A percentile compares a stretch with the other conserved stretches of the same genome.
Conservation (phyloP, 2,888 invertebrate genomes). For the Teinopalpus imperialis region DNA sequence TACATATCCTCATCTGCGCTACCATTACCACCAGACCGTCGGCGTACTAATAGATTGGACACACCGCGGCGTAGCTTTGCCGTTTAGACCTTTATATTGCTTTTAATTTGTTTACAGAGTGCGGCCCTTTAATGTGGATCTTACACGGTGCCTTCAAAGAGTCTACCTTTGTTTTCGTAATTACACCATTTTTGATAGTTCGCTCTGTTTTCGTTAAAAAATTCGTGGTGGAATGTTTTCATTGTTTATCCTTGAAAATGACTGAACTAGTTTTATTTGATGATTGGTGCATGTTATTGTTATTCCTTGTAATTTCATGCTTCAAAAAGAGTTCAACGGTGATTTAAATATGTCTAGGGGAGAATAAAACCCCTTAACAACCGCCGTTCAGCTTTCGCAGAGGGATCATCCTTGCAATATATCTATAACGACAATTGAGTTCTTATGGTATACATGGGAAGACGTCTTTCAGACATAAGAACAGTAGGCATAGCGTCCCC, state of each 20-base stretch:
- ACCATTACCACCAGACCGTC: conserved; percentile 34
- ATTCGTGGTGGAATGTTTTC: conserved; percentile 3
- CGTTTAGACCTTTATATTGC: conserved; percentile 62
- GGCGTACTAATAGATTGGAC: conserved; percentile 48
- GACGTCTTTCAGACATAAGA: conserved; percentile 30
- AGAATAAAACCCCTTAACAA: too few relatives aligned
- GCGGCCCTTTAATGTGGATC: conserved; percentile 71
- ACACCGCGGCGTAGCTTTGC: conserved; percentile 60
- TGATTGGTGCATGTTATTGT: too few relatives aligned
- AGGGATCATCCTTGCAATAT: conserved; percentile 9
- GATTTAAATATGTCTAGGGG: too few relatives aligned
- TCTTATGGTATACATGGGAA: conserved; percentile 8
- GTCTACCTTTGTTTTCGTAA: conserved; percentile 56
- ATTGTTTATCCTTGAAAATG: not conserved
- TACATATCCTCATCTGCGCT: conserved; percentile 33
- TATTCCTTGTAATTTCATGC: too few relatives aligned
- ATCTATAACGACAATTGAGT: conserved; percentile 1
- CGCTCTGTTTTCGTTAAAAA: conserved; percentile 8
- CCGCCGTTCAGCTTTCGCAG: too few relatives aligned
- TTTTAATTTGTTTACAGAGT: conserved; percentile 62
- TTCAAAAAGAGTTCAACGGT: too few relatives aligned
- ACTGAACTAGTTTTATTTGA: too few relatives aligned
- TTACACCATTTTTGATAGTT: conserved; percentile 44
- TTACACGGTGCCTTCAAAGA: conserved; percentile 47
- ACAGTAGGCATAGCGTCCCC: conserved; percentile 36